phyloP scores from a whole-genome alignment of 1,140 invertebrate species.

The Diabrotica undecimpunctata region DNA sequence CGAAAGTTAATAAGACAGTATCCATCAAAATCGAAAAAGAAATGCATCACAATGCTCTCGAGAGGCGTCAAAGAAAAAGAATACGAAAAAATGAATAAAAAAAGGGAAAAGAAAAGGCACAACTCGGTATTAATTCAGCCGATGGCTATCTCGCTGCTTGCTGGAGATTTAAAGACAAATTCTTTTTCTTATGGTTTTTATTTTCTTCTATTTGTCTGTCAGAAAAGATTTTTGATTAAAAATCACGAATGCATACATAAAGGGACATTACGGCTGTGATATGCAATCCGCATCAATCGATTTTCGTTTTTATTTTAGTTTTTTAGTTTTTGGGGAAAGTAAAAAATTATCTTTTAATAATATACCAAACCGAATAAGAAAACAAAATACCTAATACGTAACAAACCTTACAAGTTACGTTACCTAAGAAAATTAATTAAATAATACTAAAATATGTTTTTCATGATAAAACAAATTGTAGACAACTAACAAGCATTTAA shows the following conservation, averaged over 20 bases:
- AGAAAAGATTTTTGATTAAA: constrained; percentile 10
- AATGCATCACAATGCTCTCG: not conserved
- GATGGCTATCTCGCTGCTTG: constrained; percentile 1
- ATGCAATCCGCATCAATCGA: not conserved
- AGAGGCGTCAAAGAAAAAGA: constrained; percentile 8
- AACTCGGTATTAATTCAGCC: constrained; percentile 8
- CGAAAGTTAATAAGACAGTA: constrained; percentile 11
- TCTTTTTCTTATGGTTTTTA: constrained; percentile 1
- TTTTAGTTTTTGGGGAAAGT: too few relatives aligned
- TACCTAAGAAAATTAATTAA: too few relatives aligned
- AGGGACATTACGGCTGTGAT: constrained; percentile 2
- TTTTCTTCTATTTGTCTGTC: not conserved
- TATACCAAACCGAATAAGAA: too few relatives aligned
- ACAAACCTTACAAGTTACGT: too few relatives aligned
- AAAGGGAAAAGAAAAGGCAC: not conserved
- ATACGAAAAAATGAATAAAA: not conserved
- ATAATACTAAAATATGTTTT: too few relatives aligned
- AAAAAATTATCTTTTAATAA: too few relatives aligned
- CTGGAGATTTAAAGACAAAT: constrained; percentile 14
- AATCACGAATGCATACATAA: constrained; percentile 10
- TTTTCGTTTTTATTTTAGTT: not conserved
- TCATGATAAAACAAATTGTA: too few relatives aligned
- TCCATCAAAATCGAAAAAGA: constrained; percentile 3
- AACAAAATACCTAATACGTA: too few relatives aligned
- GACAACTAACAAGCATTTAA: too few relatives aligned